Evolutionary conservation across 2,797 vertebrate species (phyloP).

Genomic region (Paratrypauchen microcephalus): DNA sequence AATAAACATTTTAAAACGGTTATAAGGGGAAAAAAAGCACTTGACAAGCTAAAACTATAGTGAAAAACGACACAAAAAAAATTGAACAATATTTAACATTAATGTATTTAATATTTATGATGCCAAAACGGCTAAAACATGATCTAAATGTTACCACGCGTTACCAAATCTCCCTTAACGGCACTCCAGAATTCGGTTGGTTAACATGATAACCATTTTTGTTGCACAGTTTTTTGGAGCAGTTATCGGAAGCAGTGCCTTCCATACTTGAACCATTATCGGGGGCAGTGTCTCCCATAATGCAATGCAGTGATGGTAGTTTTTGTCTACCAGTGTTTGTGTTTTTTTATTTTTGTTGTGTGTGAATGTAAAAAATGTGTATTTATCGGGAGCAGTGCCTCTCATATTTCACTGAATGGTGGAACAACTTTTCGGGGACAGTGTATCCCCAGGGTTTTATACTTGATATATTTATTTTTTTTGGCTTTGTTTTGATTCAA

Average conservation of each 20-base stretch:
- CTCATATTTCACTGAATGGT: conserved; percentile 92
- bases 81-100: not conserved
- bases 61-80: not conserved
- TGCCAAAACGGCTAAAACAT: not conserved
- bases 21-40: not conserved
- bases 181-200: not conserved
- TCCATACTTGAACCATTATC: conserved; percentile 92
- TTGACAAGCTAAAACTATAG: not conserved
- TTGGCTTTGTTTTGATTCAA: conserved; percentile 12
- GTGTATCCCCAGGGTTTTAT: conserved; percentile 97
- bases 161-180: not conserved
- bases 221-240: conserved; percentile 59
- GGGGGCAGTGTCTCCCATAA: conserved; percentile 95
- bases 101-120: not conserved
- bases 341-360: conserved; percentile 7
- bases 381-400: conserved; percentile 81
- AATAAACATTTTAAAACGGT: not conserved
- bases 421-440: conserved; percentile 97
- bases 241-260: conserved; percentile 96
- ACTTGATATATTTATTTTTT: conserved; percentile 66
- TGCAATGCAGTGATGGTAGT: conserved; percentile 74
- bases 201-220: conserved; percentile 42
- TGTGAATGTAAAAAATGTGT: conserved; percentile 54
- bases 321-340: conserved; percentile 75
- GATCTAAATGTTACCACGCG: not conserved